These are phyloP conservation scores for Electrona antarctica DNA, from an alignment of 2,113 vertebrate species.

Conservation along the genomic window DNA sequence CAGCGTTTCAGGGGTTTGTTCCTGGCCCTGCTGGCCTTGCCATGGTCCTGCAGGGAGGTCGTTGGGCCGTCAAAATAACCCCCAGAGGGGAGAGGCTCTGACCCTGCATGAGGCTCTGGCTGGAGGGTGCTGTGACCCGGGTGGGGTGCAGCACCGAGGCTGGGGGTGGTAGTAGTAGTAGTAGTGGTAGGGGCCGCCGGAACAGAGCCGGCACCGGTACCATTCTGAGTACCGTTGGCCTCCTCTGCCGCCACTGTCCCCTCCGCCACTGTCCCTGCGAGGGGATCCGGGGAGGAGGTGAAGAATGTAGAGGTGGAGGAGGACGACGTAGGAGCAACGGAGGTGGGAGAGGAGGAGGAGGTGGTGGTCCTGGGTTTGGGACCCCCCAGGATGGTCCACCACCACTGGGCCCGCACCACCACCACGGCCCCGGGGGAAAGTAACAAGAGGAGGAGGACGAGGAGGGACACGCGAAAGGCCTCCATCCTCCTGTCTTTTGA, in stretches of 20 bases:
- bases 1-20: constrained; percentile 70
- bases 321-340: constrained; percentile 20
- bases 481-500: constrained; percentile 53
- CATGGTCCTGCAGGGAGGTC: neutral
- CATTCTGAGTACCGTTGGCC: no score
- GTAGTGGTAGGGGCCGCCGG: neutral
- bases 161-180: neutral
- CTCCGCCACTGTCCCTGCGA: constrained; percentile 7
- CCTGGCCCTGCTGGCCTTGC: constrained; percentile 19
- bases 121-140: constrained; percentile 4
- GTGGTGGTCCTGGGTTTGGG: constrained; percentile 33
- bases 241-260: neutral
- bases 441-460: constrained; percentile 52
- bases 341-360: constrained; percentile 17
- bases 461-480: constrained; percentile 28
- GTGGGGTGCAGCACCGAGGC: neutral
- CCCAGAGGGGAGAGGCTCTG: neutral
- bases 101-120: neutral
- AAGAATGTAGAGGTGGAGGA: constrained; percentile 17
- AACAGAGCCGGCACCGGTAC: neutral
- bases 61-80: constrained; percentile 12
- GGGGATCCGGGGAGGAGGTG: constrained; percentile 2
- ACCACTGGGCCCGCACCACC: constrained; percentile 68
- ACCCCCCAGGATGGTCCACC: constrained; percentile 55
- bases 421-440: constrained; percentile 8